Evolutionary conservation across 2,888 invertebrate genomes (phyloP).

Genomic region (Nymphalis c-album): DNA sequence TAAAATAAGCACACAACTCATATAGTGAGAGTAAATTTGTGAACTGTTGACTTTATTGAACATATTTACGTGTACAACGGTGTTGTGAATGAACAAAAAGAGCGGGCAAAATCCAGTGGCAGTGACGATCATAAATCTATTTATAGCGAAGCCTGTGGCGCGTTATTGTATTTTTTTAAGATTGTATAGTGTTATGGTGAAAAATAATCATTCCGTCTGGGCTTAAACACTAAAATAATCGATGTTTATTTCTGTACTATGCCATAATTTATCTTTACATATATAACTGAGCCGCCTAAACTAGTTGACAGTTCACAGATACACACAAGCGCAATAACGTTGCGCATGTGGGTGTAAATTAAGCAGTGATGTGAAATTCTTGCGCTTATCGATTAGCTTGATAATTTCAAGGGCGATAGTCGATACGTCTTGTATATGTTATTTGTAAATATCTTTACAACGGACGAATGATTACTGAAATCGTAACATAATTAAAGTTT

Average conservation of each 20-base stretch:
- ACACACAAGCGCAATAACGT: constrained; percentile 53
- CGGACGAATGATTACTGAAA: constrained; percentile 9
- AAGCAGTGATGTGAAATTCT: constrained; percentile 74
- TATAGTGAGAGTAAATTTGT: constrained; percentile 51
- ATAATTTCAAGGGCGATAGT: constrained; percentile 71
- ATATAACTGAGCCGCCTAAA: constrained; percentile 63
- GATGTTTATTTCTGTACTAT: constrained; percentile 35
- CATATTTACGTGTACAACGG: constrained; percentile 45
- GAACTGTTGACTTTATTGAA: constrained; percentile 47
- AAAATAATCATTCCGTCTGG: constrained; percentile 43
- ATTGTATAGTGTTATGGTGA: constrained; percentile 41
- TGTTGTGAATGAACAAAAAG: constrained; percentile 64
- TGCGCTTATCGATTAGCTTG: constrained; percentile 76
- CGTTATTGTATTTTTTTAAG: constrained; percentile 56
- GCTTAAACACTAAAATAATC: constrained; percentile 40
- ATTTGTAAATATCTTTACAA: neutral
- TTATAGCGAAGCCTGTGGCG: constrained; percentile 68
- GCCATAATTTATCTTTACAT: constrained; percentile 30
- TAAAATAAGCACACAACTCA: constrained; percentile 47
- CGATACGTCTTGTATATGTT: constrained; percentile 41
- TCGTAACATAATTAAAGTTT: constrained; percentile 13
- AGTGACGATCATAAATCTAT: constrained; percentile 71
- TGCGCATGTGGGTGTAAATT: constrained; percentile 66
- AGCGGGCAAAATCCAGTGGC: constrained; percentile 71
- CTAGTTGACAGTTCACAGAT: constrained; percentile 74